A percentile compares a stretch with the other conserved stretches of the same genome.
Evolutionary conservation across 2,797 vertebrate genomes (phyloP).

Genomic region (Moxostoma hubbsi): DNA sequence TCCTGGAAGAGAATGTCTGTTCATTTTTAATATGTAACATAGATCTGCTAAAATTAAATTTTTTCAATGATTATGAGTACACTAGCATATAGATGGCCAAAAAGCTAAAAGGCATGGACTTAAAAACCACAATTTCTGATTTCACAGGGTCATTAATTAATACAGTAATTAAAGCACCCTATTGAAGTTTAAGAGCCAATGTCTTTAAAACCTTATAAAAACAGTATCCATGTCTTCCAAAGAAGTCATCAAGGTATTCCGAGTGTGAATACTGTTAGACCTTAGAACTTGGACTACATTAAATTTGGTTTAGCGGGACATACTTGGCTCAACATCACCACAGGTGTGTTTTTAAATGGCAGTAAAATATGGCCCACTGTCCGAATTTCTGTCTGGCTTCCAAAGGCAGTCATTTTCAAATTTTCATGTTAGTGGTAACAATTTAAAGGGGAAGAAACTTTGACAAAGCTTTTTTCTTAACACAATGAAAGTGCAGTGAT

Average conservation of each 20-base stretch:
- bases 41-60: too few relatives aligned
- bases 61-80: too few relatives aligned
- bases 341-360: conserved; percentile 21
- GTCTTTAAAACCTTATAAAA: too few relatives aligned
- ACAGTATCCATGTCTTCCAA: too few relatives aligned
- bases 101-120: too few relatives aligned
- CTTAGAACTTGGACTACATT: conserved; percentile 22
- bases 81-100: too few relatives aligned
- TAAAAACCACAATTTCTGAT: too few relatives aligned
- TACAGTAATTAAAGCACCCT: too few relatives aligned
- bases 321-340: neutral
- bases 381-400: conserved; percentile 25
- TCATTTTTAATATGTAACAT: too few relatives aligned
- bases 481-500: neutral
- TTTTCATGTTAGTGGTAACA: neutral
- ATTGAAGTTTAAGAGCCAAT: too few relatives aligned
- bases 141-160: too few relatives aligned
- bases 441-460: neutral
- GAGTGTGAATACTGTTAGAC: conserved; percentile 17
- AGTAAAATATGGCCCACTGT: neutral
- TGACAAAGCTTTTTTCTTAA: neutral
- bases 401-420: conserved; percentile 18
- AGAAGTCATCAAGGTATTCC: neutral
- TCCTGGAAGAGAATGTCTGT: too few relatives aligned
- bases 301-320: neutral